Conservation (phyloP, 2,113 vertebrate species). For the Dipodomys merriami region DNA sequence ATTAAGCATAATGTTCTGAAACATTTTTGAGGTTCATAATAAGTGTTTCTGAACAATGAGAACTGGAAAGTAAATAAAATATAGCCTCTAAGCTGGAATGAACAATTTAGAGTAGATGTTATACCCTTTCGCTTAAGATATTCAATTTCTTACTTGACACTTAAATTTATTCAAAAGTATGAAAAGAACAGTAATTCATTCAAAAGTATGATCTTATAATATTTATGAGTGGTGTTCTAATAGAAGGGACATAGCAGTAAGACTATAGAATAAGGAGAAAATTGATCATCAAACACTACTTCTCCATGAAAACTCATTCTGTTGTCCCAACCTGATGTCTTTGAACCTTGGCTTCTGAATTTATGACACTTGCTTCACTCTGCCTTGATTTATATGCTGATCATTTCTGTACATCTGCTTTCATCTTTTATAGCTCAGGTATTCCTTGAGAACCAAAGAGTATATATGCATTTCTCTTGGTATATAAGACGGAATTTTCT, state of each 20-base stretch:
- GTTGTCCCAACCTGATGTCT: neutral
- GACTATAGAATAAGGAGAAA: neutral
- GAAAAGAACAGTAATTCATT: neutral
- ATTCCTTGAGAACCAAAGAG: neutral
- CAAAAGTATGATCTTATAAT: slow-evolving; percentile 7
- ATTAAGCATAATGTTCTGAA: slow-evolving; percentile 24
- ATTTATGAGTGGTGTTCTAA: neutral
- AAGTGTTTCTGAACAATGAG: slow-evolving; percentile 27
- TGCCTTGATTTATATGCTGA: neutral
- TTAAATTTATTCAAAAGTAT: slow-evolving; percentile 30
- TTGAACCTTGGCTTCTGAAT: neutral
- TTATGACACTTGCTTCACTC: neutral
- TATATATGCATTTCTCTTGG: neutral
- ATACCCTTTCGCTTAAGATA: neutral
- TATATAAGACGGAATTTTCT: neutral
- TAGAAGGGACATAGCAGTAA: neutral
- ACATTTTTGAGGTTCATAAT: slow-evolving; percentile 38
- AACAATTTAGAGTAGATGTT: neutral
- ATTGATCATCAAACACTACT: neutral
- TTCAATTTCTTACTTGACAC: neutral
- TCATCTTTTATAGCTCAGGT: neutral
- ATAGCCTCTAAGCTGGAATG: slow-evolving; percentile 12
- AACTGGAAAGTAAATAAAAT: slow-evolving; percentile 19
- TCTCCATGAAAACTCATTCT: neutral
- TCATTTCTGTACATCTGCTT: neutral